Evolutionary conservation across 2,113 vertebrate genomes (phyloP).

Genomic region (Vidua macroura): DNA sequence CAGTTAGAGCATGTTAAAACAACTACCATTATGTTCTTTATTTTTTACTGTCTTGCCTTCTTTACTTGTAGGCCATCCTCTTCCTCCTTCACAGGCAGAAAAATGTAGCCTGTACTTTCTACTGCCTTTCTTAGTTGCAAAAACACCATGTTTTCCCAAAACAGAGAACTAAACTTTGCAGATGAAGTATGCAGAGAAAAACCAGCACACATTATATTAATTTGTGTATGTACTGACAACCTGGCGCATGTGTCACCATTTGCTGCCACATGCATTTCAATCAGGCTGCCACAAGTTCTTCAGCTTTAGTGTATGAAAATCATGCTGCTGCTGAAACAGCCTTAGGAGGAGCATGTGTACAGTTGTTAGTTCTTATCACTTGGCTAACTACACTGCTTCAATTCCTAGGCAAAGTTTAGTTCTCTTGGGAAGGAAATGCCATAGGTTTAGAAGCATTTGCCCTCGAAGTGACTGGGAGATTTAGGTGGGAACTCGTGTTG

Average conservation of each 20-base stretch:
- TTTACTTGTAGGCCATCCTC: not conserved
- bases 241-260: not conserved
- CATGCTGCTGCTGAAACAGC: not conserved
- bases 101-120: not conserved
- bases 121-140: not conserved
- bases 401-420: not conserved
- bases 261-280: not conserved
- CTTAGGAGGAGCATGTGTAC: not conserved
- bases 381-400: not conserved
- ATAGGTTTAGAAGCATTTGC: not conserved
- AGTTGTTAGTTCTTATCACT: not conserved
- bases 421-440: not conserved
- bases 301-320: not conserved
- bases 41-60: not conserved
- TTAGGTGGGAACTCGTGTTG: not conserved
- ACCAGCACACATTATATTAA: not conserved
- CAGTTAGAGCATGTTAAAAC: constrained; percentile 5
- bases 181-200: not conserved
- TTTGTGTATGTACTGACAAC: not conserved
- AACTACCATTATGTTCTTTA: not conserved
- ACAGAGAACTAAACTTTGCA: not conserved
- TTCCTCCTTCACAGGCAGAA: not conserved
- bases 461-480: not conserved
- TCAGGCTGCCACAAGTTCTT: not conserved
- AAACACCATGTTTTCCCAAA: not conserved